Conservation (phyloP, 2,113 vertebrate species). For the Cololabis saira region DNA sequence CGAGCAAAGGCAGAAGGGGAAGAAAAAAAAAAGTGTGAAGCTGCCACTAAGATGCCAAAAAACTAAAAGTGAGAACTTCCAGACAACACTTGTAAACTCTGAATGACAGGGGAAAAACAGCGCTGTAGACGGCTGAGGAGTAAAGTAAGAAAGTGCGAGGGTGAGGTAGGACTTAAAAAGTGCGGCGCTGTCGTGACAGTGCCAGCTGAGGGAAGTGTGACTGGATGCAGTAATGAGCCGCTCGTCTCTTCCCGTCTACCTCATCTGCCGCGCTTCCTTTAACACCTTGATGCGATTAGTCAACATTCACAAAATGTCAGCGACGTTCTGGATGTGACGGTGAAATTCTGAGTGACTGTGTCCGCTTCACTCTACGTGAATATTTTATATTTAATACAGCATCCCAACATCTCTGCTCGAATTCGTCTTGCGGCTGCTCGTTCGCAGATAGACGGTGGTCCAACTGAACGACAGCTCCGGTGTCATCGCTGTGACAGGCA, state of each 20-base stretch:
- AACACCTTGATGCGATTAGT: constrained; percentile 6
- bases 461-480: background rate
- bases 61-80: constrained; percentile 73
- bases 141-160: constrained; percentile 24
- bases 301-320: constrained; percentile 46
- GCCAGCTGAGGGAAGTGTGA: constrained; percentile 52
- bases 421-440: background rate
- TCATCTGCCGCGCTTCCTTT: constrained; percentile 42
- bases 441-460: background rate
- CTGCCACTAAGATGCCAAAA: constrained; percentile 61
- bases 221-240: constrained; percentile 61
- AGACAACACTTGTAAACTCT: constrained; percentile 67
- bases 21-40: constrained; percentile 26
- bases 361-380: background rate
- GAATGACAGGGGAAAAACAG: constrained; percentile 41
- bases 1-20: constrained; percentile 59
- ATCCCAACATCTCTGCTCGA: background rate
- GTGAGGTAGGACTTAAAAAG: constrained; percentile 40
- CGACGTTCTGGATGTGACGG: constrained; percentile 24
- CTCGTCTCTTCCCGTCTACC: constrained; percentile 42
- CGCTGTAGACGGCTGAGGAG: constrained; percentile 12
- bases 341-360: constrained; percentile 4
- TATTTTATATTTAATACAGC: constrained; percentile 4
- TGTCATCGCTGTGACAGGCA: no score
- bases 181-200: constrained; percentile 53